Base-by-base conservation (phyloP, 2,888 invertebrate genomes). In the Nemurella pictetii region DNA sequence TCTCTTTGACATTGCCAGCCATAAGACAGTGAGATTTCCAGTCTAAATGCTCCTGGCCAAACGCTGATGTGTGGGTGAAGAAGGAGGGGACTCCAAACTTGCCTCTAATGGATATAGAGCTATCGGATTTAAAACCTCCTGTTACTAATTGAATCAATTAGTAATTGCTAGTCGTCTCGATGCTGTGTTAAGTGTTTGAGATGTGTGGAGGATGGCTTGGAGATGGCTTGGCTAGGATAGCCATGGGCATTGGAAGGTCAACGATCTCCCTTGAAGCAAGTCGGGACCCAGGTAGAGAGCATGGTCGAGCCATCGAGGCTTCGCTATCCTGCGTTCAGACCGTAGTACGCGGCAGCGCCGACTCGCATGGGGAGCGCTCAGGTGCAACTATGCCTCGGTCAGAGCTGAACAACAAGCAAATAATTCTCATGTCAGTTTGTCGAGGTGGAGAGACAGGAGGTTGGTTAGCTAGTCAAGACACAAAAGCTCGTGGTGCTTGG, bases 381-480 rank as follows among this genome's bases (percentile, higher is more conserved):
- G 75, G 75, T 28, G 75, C 75, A 27, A 75, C 75, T 75, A 75
- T 75, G 75, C 55, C 55, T 12, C 20, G 55, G 20, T 3, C 55
- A 75, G 75, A 75, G 26, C 75, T 15, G 75, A 75, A 28, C 28
- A 75, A 75, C 75, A 75, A 75, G 75, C 75, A 29, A 78, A 78
- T 78, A 78, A 78, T 78, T 78, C 28, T 78, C 78, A 78, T 78
- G 78, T 78, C 78, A 78, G 78, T 75, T 75, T 75, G 27, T 75
- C 5, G 75, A 75, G 55, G 55, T 55, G 55, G 55, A 75, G 75
- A 75, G 75, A 75, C 75, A 75, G 28, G 75, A 75, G 75, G 75
- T 28, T 75, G 75, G 75, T 75, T n/a, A 26, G 75, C 4, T 30
- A 36, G 32, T 26, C 80, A 12, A 20, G 80, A 80, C 80, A 80